These are phyloP conservation scores for Aporrectodea caliginosa DNA, from an alignment of 1,140 invertebrate genomes.

Conservation along the genomic window DNA sequence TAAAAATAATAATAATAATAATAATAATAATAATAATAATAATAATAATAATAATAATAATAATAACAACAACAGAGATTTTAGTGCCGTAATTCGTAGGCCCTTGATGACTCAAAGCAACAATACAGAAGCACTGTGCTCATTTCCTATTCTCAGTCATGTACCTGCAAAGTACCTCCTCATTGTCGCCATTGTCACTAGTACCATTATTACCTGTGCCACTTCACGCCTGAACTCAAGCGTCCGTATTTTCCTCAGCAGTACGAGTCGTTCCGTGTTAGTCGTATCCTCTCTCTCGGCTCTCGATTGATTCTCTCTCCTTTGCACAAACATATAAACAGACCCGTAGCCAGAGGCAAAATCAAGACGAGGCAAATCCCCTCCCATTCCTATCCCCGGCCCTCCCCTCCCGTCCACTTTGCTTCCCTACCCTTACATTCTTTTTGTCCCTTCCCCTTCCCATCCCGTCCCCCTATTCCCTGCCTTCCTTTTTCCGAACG, in stretches of 20 bases:
- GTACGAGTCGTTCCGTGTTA: slow-evolving; percentile 17
- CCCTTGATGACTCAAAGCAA: background rate
- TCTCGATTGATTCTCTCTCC: slow-evolving; percentile 16
- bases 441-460: too few relatives aligned
- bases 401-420: too few relatives aligned
- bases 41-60: background rate
- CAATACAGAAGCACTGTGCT: too few relatives aligned
- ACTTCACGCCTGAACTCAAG: slow-evolving; percentile 12
- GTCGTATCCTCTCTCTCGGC: slow-evolving; percentile 22
- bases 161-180: too few relatives aligned
- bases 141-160: too few relatives aligned
- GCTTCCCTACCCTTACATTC: too few relatives aligned
- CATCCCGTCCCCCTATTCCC: too few relatives aligned
- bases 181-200: too few relatives aligned
- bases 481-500: too few relatives aligned
- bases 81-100: background rate
- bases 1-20: background rate
- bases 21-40: slow-evolving; percentile 6
- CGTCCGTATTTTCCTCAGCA: slow-evolving; percentile 10
- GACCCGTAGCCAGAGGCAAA: too few relatives aligned
- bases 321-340: background rate
- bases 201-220: slow-evolving; percentile 9
- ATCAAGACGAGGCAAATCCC: too few relatives aligned
- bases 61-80: slow-evolving; percentile 6
- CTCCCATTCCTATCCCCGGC: too few relatives aligned